These are phyloP conservation scores for Odontophorus gujanensis DNA, from an alignment of 2,113 vertebrate species.

Conservation along the genomic window DNA sequence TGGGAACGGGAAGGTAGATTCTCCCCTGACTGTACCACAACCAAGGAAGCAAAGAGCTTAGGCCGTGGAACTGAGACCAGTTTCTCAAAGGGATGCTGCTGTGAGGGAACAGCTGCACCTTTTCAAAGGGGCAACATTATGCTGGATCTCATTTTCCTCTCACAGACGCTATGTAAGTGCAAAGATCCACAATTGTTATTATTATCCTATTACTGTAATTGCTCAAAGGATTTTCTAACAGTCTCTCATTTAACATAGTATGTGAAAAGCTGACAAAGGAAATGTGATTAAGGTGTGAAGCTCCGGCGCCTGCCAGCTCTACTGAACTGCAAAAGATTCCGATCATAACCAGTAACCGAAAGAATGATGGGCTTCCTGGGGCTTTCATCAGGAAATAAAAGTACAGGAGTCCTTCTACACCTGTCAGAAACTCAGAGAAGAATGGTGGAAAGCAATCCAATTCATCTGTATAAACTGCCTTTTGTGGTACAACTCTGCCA, in stretches of 20 bases:
- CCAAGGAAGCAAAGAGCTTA: background rate
- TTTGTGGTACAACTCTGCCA: background rate
- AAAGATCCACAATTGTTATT: constrained; percentile 43
- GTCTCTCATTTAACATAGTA: constrained; percentile 24
- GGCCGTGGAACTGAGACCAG: background rate
- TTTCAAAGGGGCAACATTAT: background rate
- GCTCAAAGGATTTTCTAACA: constrained; percentile 51
- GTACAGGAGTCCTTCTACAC: background rate
- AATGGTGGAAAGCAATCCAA: constrained; percentile 14
- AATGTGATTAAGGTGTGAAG: constrained; percentile 50
- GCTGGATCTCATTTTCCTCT: constrained; percentile 43
- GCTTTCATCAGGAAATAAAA: constrained; percentile 44
- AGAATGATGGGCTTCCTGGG: constrained; percentile 28
- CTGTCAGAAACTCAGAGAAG: background rate
- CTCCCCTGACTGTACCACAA: background rate
- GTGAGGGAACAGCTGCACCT: background rate
- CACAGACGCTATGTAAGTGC: background rate
- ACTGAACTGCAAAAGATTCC: constrained; percentile 37
- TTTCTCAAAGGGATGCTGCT: background rate
- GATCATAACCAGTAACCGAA: constrained; percentile 36
- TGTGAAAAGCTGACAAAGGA: constrained; percentile 41
- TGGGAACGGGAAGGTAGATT: background rate
- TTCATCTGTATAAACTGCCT: background rate
- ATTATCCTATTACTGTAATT: constrained; percentile 58
- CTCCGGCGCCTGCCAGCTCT: background rate